phyloP scores from a whole-genome alignment of 2,113 vertebrate genomes.

The Neomonachus schauinslandi region DNA sequence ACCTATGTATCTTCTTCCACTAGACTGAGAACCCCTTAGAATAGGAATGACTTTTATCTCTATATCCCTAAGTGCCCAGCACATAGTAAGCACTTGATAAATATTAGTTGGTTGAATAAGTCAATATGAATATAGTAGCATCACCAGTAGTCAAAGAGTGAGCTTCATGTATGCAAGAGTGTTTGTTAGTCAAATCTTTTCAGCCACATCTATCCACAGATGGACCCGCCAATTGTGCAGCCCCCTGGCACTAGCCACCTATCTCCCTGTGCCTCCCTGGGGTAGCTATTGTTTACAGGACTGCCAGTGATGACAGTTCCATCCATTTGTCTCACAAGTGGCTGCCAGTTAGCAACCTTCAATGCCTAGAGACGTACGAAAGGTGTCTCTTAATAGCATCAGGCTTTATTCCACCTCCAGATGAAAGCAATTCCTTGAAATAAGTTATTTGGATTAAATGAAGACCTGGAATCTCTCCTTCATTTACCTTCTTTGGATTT shows the following conservation, averaged over 20 bases:
- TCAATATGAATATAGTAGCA: not conserved
- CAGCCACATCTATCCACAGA: not conserved
- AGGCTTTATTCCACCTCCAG: slow-evolving; percentile 34
- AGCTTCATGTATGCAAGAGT: not conserved
- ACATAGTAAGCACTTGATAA: not conserved
- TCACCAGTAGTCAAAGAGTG: not conserved
- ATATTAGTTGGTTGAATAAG: not conserved
- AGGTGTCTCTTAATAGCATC: slow-evolving; percentile 53
- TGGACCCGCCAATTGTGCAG: not conserved
- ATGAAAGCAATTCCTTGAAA: slow-evolving; percentile 49
- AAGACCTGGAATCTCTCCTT: slow-evolving; percentile 36
- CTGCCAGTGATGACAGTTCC: not conserved
- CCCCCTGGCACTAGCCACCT: not conserved
- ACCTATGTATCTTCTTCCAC: not conserved
- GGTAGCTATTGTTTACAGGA: not conserved
- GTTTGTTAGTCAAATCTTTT: not conserved
- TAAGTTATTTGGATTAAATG: slow-evolving; percentile 30
- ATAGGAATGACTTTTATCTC: not conserved
- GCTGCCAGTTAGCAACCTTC: not conserved
- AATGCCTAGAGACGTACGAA: slow-evolving; percentile 36
- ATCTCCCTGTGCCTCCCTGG: not conserved
- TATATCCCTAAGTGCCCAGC: not conserved
- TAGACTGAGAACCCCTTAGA: not conserved
- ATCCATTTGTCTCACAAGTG: slow-evolving; percentile 10
- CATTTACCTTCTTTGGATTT: slow-evolving; percentile 59